Evolutionary conservation across 2,888 invertebrate species (phyloP).

Genomic region (Spicauda simplicius): DNA sequence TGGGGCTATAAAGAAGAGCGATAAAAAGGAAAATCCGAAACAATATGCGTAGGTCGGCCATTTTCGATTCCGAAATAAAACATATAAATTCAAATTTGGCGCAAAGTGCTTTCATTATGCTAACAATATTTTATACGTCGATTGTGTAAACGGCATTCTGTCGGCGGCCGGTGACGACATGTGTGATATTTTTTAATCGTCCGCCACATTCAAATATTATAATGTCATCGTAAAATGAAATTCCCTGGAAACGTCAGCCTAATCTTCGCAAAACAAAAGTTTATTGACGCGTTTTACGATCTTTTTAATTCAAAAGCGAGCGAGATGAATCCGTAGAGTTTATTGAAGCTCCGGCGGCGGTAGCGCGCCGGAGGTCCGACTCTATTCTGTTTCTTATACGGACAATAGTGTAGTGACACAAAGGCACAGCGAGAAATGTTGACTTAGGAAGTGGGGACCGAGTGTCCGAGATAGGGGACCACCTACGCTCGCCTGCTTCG

Average conservation of each 20-base stretch:
- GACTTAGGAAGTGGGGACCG: conserved; percentile 47
- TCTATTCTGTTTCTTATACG: conserved; percentile 41
- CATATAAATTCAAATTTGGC: conserved; percentile 66
- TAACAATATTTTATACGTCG: conserved; percentile 57
- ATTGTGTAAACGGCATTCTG: conserved; percentile 52
- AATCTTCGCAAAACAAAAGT: conserved; percentile 62
- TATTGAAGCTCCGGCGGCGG: conserved; percentile 49
- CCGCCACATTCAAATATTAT: conserved; percentile 51
- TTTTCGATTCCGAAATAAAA: conserved; percentile 57
- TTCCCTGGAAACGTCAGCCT: conserved; percentile 44
- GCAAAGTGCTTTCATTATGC: conserved; percentile 58
- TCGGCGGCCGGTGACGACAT: conserved; percentile 42
- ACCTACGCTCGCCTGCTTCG: conserved; percentile 63
- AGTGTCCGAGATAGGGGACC: conserved; percentile 58
- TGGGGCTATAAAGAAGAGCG: conserved; percentile 40
- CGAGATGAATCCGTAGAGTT: conserved; percentile 44
- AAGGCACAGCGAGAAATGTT: conserved; percentile 66
- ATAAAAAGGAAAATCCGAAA: conserved; percentile 48
- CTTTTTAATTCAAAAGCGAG: conserved; percentile 56
- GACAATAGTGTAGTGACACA: conserved; percentile 67
- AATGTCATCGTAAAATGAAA: conserved; percentile 59
- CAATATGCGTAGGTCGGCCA: conserved; percentile 59
- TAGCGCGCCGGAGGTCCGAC: conserved; percentile 55
- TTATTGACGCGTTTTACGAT: conserved; percentile 58
- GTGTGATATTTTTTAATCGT: conserved; percentile 41